Conservation (phyloP, 1,140 invertebrate genomes). For the Plectrocnemia conspersa region DNA sequence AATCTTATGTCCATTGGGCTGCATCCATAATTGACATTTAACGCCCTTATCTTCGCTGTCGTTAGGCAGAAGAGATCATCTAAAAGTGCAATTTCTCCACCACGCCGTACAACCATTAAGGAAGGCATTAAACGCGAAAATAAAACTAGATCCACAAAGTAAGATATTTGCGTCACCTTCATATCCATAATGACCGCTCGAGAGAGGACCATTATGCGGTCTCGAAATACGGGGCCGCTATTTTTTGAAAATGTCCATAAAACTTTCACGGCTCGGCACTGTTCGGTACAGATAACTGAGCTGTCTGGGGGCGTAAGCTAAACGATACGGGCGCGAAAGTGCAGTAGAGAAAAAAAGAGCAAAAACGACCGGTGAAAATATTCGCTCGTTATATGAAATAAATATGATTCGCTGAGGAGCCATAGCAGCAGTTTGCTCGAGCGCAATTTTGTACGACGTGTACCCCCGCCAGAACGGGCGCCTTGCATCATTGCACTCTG, state of each 20-base stretch:
- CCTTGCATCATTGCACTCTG: conserved; percentile 3
- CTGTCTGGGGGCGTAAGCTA: conserved; percentile 8
- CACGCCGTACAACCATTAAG: no score
- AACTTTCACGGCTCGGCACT: conserved; percentile 18
- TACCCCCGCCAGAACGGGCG: neutral
- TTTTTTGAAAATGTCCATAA: conserved; percentile 32
- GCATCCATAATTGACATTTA: no score
- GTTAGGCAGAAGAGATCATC: no score
- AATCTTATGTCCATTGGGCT: no score
- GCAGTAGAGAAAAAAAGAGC: conserved; percentile 14
- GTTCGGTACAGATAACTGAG: conserved; percentile 23
- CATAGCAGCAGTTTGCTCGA: neutral
- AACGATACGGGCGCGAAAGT: conserved; percentile 25
- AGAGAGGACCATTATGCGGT: neutral
- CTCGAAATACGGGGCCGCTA: conserved; percentile 21
- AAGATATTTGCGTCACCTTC: neutral
- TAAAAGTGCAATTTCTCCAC: no score
- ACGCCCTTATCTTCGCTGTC: no score
- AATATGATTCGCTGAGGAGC: conserved; percentile 25
- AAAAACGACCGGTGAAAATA: no score
- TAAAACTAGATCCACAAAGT: no score
- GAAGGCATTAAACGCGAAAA: no score
- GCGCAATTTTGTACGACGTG: conserved; percentile 5
- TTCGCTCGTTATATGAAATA: conserved; percentile 31
- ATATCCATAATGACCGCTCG: conserved; percentile 9